Base-by-base conservation (phyloP, 2,113 vertebrate genomes). In the Tupaia chinensis region DNA sequence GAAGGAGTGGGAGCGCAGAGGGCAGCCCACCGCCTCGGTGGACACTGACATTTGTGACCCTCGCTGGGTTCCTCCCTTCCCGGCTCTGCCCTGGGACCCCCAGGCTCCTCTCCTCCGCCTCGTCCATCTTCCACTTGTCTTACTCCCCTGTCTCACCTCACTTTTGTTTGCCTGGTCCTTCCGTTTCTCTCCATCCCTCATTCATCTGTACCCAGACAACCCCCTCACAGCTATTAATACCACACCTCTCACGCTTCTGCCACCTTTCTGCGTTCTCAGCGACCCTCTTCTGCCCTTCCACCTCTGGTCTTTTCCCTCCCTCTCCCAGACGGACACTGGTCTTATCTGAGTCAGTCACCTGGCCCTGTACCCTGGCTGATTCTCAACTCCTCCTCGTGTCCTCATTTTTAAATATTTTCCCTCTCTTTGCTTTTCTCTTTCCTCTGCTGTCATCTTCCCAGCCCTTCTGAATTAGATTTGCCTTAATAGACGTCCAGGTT, bases 381-480 rank as follows among this genome's bases (percentile, higher is more conserved):
- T 94, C 70, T 79, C 89, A 89, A 17, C 65, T 92, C 81, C 22
- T 83, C 88, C 74, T 85, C 12, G 11, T 54, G 78, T n/a, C 56
- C 85, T 91, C n/a, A 19, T 63, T 83, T 54, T 29, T n/a, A 53
- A n/a, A 56, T 69, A 25, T 69, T 88, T 92, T 19, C 15, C 56
- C 19, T 81, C 15, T 23, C 17, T 80, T 82, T 81, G 60, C 54
- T 69, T 73, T 79, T 34, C 29, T 73, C 56, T 76, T 81, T 60
- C 87, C n/a, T 93, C 68, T 81, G 74, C 54, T 88, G 19, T 74
- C 91, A 58, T 80, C 60, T 83, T 86, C 56, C 65, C 9, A 79
- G 77, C 5, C 80, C 93, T 66, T 89, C 65, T 60, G 58, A n/a
- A 61, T 76, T 77, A 14, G 53, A 22, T 53, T 34, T 69, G 87